Evolutionary conservation across 1,140 invertebrate species (phyloP).

Genomic region (Steinernema feltiae): DNA sequence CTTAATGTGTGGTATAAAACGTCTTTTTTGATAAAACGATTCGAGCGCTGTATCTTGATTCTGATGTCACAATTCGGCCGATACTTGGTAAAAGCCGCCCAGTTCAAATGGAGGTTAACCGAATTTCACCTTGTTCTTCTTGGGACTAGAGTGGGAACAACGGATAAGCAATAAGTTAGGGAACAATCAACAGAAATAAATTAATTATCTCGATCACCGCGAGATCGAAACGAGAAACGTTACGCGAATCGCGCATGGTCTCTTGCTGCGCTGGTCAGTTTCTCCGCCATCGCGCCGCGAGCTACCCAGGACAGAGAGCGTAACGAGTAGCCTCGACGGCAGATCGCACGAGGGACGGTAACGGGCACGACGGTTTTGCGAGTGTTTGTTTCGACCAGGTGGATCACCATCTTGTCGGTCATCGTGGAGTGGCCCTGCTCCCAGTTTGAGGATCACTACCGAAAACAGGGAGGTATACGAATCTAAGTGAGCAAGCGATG

Average conservation of each 20-base stretch:
- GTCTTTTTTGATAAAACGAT: not conserved
- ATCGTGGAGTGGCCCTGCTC: slow-evolving; percentile 45
- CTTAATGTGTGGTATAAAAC: not conserved
- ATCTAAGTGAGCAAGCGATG: slow-evolving; percentile 28
- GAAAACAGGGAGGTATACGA: slow-evolving; percentile 44
- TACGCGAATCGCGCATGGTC: not conserved
- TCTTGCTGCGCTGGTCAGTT: slow-evolving; percentile 33
- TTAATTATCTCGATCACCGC: not conserved
- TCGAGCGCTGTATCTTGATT: not conserved
- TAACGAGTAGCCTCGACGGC: slow-evolving; percentile 41
- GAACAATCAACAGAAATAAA: slow-evolving; percentile 14
- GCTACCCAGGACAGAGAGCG: slow-evolving; percentile 40
- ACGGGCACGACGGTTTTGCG: slow-evolving; percentile 39
- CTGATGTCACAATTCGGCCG: not conserved
- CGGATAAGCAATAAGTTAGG: not conserved
- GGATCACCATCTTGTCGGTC: slow-evolving; percentile 45
- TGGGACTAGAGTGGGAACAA: not conserved
- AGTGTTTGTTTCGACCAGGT: slow-evolving; percentile 44
- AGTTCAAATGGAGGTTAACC: no score
- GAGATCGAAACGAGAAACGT: no score
- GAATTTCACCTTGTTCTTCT: slow-evolving; percentile 7
- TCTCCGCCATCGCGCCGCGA: slow-evolving; percentile 35
- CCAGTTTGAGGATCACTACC: slow-evolving; percentile 45
- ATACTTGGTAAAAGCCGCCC: no score
- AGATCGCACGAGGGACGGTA: slow-evolving; percentile 40